Conservation (phyloP, 1,140 invertebrate genomes). For the Apis florea region DNA sequence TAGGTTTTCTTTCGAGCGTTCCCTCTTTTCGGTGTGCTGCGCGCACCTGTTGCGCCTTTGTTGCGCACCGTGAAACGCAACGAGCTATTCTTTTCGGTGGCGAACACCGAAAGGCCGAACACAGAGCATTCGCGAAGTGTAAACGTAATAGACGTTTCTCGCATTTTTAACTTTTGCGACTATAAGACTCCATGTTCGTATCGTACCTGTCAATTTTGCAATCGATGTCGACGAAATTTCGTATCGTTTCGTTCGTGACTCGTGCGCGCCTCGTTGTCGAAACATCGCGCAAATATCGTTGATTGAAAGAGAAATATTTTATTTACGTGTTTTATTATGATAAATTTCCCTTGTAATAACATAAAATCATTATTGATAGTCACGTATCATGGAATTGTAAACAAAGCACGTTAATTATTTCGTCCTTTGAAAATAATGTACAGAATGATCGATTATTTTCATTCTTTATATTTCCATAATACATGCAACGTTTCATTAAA, state of each 20-base stretch:
- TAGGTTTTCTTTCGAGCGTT: slow-evolving; percentile 28
- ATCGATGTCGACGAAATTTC: too few species aligned
- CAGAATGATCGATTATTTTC: background rate
- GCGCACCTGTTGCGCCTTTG: slow-evolving; percentile 68
- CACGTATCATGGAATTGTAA: background rate
- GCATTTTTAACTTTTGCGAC: background rate
- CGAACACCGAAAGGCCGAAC: slow-evolving; percentile 36
- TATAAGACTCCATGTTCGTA: too few species aligned
- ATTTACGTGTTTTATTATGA: background rate
- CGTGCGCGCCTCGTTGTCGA: too few species aligned
- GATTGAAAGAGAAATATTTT: background rate
- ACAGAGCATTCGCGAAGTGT: slow-evolving; percentile 52
- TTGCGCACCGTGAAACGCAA: slow-evolving; percentile 58
- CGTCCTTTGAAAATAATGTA: background rate
- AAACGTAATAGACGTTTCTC: slow-evolving; percentile 33
- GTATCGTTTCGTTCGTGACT: too few species aligned
- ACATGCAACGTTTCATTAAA: background rate
- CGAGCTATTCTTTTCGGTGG: slow-evolving; percentile 59
- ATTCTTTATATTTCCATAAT: background rate
- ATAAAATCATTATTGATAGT: background rate
- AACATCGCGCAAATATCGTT: too few species aligned
- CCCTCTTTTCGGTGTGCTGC: slow-evolving; percentile 28
- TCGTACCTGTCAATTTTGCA: too few species aligned
- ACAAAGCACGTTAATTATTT: background rate
- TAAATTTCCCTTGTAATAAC: background rate